phyloP scores from a whole-genome alignment of 92 coral and sea anemone species.

The Siderastrea radians region DNA sequence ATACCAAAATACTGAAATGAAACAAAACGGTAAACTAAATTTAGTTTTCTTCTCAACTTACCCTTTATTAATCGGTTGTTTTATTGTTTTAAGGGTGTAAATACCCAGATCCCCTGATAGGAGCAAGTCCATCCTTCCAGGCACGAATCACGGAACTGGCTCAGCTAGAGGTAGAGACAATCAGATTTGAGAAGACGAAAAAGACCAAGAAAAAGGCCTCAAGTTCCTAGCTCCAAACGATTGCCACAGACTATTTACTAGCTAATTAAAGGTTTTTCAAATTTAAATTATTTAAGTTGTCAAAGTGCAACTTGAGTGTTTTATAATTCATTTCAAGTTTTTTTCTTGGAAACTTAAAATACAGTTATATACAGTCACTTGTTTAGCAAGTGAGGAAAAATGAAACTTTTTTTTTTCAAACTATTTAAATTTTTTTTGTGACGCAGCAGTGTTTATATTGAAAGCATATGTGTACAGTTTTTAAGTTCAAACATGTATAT shows the following conservation, averaged over 20 bases:
- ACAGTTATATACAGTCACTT: neutral
- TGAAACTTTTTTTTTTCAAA: neutral
- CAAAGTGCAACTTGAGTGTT: neutral
- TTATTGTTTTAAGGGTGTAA: conserved; percentile 71
- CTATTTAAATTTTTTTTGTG: neutral
- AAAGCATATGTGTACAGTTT: neutral
- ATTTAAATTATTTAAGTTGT: conserved; percentile 14
- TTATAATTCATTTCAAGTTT: neutral
- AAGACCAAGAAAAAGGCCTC: conserved; percentile 77
- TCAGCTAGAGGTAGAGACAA: conserved; percentile 92
- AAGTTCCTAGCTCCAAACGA: conserved; percentile 19
- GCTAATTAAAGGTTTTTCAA: conserved; percentile 25
- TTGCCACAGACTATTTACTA: neutral
- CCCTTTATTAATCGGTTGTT: no score
- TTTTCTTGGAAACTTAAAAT: neutral
- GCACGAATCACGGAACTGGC: conserved; percentile 95
- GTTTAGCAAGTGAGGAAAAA: neutral
- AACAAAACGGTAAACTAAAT: no score
- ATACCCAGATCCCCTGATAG: conserved; percentile 89
- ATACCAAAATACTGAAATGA: no score
- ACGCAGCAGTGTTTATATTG: neutral
- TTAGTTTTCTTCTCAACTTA: no score
- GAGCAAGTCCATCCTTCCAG: conserved; percentile 90
- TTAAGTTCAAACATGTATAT: conserved; percentile 5
- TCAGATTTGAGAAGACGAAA: conserved; percentile 92